Conservation (phyloP, 2,113 vertebrate species). For the Anolis carolinensis region DNA sequence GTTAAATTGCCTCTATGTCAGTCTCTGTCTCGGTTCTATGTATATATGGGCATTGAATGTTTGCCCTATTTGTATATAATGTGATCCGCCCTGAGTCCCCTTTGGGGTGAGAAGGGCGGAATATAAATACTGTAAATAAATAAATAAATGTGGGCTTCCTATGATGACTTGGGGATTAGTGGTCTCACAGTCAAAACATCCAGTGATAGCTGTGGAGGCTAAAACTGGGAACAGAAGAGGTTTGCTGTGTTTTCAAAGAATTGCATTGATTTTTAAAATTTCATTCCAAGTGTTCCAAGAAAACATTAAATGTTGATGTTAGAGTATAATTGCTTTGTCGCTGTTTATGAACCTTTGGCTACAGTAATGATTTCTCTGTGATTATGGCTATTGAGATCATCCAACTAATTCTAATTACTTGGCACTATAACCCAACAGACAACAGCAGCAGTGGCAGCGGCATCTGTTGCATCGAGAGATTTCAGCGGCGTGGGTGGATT, state of each 20-base stretch:
- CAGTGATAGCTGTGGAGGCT: neutral
- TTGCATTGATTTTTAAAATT: neutral
- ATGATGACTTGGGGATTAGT: too few species aligned
- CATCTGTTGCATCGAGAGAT: constrained; percentile 80
- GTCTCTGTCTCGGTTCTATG: too few species aligned
- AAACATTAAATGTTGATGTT: neutral
- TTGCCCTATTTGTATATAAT: too few species aligned
- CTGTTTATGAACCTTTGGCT: constrained; percentile 10
- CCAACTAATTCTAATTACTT: constrained; percentile 36
- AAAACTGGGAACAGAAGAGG: neutral
- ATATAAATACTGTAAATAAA: too few species aligned
- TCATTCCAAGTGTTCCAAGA: neutral
- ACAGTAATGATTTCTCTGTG: constrained; percentile 18
- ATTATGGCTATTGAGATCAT: constrained; percentile 14
- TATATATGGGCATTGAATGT: too few species aligned
- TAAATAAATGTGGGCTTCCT: too few species aligned
- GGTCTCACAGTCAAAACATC: neutral
- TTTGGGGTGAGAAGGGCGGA: too few species aligned
- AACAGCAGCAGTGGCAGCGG: constrained; percentile 80
- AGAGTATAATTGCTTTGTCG: constrained; percentile 15
- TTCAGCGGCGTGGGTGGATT: constrained; percentile 79
- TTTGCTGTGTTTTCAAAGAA: neutral
- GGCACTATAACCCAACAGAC: constrained; percentile 69
- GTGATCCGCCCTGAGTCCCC: too few species aligned
- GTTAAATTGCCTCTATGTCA: too few species aligned